A percentile compares a stretch with the other conserved stretches of the same genome.
Evolutionary conservation across 1,140 invertebrate genomes (phyloP).

Genomic region (Cherax destructor): DNA sequence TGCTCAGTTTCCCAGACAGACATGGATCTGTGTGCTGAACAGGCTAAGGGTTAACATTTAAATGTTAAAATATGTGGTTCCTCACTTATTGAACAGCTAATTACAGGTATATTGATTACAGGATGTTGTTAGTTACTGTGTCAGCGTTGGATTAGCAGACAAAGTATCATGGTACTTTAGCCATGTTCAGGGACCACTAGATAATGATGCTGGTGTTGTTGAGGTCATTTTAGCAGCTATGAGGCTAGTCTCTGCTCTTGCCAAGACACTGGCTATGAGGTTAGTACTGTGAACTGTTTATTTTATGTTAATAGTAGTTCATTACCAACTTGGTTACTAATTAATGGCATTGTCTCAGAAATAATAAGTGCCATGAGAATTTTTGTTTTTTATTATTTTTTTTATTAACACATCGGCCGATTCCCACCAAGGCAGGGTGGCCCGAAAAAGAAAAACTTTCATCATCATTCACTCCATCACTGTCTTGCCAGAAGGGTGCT

Average conservation of each 20-base stretch:
- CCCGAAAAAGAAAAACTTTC: too few relatives aligned
- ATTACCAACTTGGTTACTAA: not conserved
- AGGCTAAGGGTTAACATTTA: too few relatives aligned
- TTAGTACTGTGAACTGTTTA: constrained; percentile 67
- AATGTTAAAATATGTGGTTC: too few relatives aligned
- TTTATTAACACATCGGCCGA: too few relatives aligned
- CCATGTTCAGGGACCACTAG: constrained; percentile 80
- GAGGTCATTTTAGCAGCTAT: constrained; percentile 79
- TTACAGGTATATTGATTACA: constrained; percentile 72
- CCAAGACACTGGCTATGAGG: constrained; percentile 76
- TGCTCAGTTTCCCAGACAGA: too few relatives aligned
- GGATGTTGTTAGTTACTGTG: constrained; percentile 79
- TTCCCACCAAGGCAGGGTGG: too few relatives aligned
- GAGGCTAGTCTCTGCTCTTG: constrained; percentile 80
- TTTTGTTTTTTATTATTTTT: too few relatives aligned
- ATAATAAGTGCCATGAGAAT: too few relatives aligned
- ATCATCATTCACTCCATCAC: too few relatives aligned
- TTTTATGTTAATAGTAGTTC: too few relatives aligned
- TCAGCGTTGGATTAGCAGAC: constrained; percentile 82
- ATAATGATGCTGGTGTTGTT: constrained; percentile 78
- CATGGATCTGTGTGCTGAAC: too few relatives aligned
- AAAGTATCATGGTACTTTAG: constrained; percentile 81
- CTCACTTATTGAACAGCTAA: not conserved
- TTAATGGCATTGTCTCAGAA: not conserved
- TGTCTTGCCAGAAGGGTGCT: too few relatives aligned